Percentiles rank a stretch among this genome's conserved stretches.
These are phyloP conservation scores for Chouioia cunea DNA, from an alignment of 2,888 invertebrate genomes.

Conservation along the genomic window DNA sequence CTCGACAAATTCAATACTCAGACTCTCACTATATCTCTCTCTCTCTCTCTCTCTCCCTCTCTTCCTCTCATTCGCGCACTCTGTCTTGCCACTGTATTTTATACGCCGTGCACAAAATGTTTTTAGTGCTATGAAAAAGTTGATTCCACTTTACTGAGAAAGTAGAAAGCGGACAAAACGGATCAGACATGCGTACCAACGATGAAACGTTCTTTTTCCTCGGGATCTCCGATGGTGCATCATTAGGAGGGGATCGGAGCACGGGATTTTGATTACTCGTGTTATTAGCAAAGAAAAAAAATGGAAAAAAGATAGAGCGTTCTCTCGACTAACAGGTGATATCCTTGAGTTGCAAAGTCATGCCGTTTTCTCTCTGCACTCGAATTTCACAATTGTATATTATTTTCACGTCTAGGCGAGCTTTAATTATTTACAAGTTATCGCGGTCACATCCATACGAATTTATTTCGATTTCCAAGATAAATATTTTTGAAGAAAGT, in stretches of 20 bases:
- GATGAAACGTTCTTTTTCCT: slow-evolving; percentile 50
- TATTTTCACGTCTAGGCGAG: slow-evolving; percentile 45
- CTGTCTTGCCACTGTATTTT: no score
- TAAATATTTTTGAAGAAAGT: slow-evolving; percentile 24
- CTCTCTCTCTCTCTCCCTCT: background rate
- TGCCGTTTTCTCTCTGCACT: slow-evolving; percentile 3
- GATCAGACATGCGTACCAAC: slow-evolving; percentile 45
- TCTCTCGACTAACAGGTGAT: no score
- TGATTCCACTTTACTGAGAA: background rate
- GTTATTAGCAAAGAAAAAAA: slow-evolving; percentile 10
- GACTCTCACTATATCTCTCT: background rate
- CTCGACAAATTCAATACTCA: slow-evolving; percentile 56
- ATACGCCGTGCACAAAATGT: no score
- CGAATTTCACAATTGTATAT: slow-evolving; percentile 7
- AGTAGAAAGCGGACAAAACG: slow-evolving; percentile 11
- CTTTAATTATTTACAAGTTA: slow-evolving; percentile 38
- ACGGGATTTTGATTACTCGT: slow-evolving; percentile 35
- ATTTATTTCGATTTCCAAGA: slow-evolving; percentile 30
- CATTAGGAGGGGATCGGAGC: slow-evolving; percentile 52
- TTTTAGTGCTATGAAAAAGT: no score
- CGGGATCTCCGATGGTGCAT: slow-evolving; percentile 54
- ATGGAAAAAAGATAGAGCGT: no score
- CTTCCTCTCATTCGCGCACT: slow-evolving; percentile 17
- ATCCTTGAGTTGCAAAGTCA: no score
- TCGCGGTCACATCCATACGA: slow-evolving; percentile 1